These are phyloP conservation scores for Tragelaphus strepsiceros DNA, from an alignment of 2,113 vertebrate species.

Conservation along the genomic window DNA sequence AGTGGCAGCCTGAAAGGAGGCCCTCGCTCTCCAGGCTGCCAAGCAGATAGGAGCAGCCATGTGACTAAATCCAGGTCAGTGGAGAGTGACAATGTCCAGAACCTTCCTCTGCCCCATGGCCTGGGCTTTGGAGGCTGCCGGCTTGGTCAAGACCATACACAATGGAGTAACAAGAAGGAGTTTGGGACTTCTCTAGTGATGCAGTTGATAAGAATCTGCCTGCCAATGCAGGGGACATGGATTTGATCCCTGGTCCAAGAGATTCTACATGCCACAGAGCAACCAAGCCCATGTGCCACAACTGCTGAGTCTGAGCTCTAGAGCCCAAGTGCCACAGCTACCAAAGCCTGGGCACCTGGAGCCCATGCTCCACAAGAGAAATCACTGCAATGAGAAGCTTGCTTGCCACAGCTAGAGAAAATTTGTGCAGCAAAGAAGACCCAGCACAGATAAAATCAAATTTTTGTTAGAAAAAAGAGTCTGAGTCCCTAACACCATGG, in stretches of 20 bases:
- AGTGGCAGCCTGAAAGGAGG: fast-evolving
- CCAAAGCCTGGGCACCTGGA: no score
- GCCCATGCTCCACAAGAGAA: no score
- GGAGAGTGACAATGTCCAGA: background rate
- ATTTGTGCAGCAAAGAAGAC: no score
- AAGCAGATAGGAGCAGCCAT: fast-evolving
- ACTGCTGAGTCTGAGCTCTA: no score
- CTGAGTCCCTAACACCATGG: background rate
- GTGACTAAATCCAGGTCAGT: background rate
- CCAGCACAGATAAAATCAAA: no score
- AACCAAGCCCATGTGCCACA: no score
- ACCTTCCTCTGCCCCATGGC: background rate
- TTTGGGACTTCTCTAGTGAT: no score
- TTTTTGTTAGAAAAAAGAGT: background rate
- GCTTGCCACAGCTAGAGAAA: no score
- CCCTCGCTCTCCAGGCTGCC: background rate
- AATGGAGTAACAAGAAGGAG: fast-evolving
- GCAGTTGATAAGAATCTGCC: no score
- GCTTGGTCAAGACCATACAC: background rate
- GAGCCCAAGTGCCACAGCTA: no score
- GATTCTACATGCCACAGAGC: no score
- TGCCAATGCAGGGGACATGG: fast-evolving
- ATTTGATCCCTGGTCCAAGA: no score
- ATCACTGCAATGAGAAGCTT: fast-evolving
- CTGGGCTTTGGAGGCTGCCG: background rate